Base-by-base conservation (phyloP, 2,797 vertebrate species). In the Amblyopsis hoosieri region DNA sequence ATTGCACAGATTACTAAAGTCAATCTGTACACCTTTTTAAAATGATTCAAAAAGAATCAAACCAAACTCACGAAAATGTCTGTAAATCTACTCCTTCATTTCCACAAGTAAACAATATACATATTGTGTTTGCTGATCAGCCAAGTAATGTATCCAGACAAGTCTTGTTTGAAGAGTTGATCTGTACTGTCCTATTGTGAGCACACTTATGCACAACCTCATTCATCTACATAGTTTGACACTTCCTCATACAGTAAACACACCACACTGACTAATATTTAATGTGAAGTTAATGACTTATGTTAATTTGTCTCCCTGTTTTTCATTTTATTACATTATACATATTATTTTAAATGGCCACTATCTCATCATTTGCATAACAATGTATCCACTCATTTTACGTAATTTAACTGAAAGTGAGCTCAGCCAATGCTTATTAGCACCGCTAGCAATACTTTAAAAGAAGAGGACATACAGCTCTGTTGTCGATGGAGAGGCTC, bases 161-260 rank as follows among this genome's bases (percentile, higher is more conserved):
- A 13, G 48, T 31, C 48, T 60, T 60, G 23, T 51, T 50, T n/a
- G 33, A 51, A 48, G 33, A 45, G 57, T 47, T 45, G 45, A 46
- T 17, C 49, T 17, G 14, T 14, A 15, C 49, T 3, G 14, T 29
- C 23, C 23, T 29, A 29, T 17, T 51, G 8, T 14, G 6, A 51
- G 14, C 49, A 51, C 49, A 51, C 49, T 42, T 9, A 42, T 8
- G 37, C 9, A 42, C 37, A 42, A 42, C 37, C 13, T 12, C 48
- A n/a, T 49, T 49, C 48, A 14, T 49, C 48, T 49, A 12, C 48
- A n/a, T 54, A 53, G 11, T 2, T 23, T 11, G 23, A 2, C 51
- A 53, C 23, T 3, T 53, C 9, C 51, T 23, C 10, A 9, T 49
- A 4, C 23, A 29, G 23, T 29, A 54, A 54, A 54, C 52, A n/a